phyloP scores from a whole-genome alignment of 2,888 invertebrate genomes.

The Diaphora mendica region DNA sequence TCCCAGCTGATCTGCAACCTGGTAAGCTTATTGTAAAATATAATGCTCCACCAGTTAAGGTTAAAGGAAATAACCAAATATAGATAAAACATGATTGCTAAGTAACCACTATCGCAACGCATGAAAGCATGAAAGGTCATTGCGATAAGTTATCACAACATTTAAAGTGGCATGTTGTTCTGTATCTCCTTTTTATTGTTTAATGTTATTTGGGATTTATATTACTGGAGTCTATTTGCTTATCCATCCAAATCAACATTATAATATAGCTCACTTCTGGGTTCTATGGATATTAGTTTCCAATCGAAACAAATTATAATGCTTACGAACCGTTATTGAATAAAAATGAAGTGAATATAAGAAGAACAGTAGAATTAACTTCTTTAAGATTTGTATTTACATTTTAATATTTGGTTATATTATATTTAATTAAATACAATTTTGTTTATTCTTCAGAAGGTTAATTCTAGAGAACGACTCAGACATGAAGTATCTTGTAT shows the following conservation, averaged over 20 bases:
- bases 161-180: background rate
- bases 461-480: background rate
- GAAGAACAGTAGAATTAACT: no score
- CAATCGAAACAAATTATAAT: no score
- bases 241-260: no score
- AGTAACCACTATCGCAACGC: background rate
- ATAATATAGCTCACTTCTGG: no score
- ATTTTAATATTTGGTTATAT: no score
- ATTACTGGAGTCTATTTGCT: background rate
- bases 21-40: background rate
- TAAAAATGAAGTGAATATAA: no score
- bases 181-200: background rate
- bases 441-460: background rate
- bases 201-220: background rate
- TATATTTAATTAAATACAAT: no score
- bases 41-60: background rate
- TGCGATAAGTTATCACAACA: background rate
- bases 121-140: conserved; percentile 1
- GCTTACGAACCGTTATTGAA: no score
- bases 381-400: no score
- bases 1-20: background rate
- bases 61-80: background rate
- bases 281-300: no score
- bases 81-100: conserved; percentile 1
- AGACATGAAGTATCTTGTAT: background rate